Evolutionary conservation across 2,113 vertebrate genomes (phyloP).

Genomic region (Oxygymnocypris stewartii): DNA sequence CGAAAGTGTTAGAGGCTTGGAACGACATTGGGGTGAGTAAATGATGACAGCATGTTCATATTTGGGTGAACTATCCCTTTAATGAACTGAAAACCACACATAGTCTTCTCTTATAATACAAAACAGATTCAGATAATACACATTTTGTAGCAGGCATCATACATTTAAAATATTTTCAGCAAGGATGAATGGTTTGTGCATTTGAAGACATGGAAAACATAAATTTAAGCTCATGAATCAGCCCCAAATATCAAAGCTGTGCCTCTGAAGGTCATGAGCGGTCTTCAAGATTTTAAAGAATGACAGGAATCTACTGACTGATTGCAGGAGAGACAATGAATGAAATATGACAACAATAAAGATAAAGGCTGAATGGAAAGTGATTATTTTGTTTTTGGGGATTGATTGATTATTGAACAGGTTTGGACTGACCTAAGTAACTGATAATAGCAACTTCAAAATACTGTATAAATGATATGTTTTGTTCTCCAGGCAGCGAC

Average conservation of each 20-base stretch:
- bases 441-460: not conserved
- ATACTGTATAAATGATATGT: not conserved
- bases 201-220: not conserved
- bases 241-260: not conserved
- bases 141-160: not conserved
- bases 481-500: not conserved
- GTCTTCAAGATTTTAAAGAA: not conserved
- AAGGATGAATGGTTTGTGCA: not conserved
- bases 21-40: too few species aligned
- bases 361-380: not conserved
- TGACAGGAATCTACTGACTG: not conserved
- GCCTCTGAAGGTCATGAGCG: not conserved
- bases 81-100: not conserved
- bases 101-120: not conserved
- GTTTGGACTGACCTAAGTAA: not conserved
- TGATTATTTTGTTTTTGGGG: not conserved
- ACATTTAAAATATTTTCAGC: not conserved
- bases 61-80: not conserved
- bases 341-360: slow-evolving; percentile 1
- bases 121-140: not conserved
- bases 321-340: not conserved
- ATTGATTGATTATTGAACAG: not conserved
- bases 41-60: too few species aligned
- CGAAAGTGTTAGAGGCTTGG: too few species aligned
- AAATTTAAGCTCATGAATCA: not conserved